Evolutionary conservation across 2,113 vertebrate species (phyloP).

Genomic region (Collichthys lucidus): DNA sequence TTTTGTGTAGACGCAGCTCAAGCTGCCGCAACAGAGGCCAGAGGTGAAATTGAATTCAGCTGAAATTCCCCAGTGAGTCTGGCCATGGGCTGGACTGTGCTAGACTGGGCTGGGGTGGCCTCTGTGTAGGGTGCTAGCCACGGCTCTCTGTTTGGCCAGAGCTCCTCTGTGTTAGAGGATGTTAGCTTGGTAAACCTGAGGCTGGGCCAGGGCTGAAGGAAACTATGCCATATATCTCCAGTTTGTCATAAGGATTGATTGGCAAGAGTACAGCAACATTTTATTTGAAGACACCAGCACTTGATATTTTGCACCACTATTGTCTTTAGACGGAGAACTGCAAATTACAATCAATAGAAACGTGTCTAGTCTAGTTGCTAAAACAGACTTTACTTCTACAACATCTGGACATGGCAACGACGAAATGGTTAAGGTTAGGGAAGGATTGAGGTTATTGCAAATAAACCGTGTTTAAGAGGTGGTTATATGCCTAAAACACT

Average conservation of each 20-base stretch:
- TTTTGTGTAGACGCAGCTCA: conserved; percentile 88
- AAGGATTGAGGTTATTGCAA: background rate
- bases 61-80: conserved; percentile 85
- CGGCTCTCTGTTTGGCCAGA: background rate
- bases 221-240: background rate
- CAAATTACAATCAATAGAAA: background rate
- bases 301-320: background rate
- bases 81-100: conserved; percentile 69
- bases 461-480: background rate
- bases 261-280: background rate
- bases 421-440: background rate
- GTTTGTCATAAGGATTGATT: background rate
- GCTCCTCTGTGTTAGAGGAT: conserved; percentile 14
- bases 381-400: background rate
- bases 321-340: background rate
- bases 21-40: conserved; percentile 85
- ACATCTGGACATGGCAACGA: background rate
- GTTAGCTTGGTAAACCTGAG: conserved; percentile 12
- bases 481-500: background rate
- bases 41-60: conserved; percentile 88
- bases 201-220: background rate
- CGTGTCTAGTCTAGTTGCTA: background rate
- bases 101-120: background rate
- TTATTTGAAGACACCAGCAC: background rate
- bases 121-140: conserved; percentile 8